Evolutionary conservation across 1,140 invertebrate species (phyloP), one percentile per base, ranked within the genome.

Genomic region (Heliconius melpomene): DNA sequence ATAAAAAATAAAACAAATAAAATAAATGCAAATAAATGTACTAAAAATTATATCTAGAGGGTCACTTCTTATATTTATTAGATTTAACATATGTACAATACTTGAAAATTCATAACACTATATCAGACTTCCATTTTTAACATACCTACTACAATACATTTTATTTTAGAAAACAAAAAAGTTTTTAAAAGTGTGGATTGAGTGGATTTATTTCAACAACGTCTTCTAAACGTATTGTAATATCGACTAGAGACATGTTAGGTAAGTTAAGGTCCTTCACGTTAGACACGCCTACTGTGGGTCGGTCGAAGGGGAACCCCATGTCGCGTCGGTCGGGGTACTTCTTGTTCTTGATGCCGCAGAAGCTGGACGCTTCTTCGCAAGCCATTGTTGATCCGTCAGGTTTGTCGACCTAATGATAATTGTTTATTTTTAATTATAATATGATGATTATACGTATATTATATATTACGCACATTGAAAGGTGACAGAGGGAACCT

Each of bases 251-350:
- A 36, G 88, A 87, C 95, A 96, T 96, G 85, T 96, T 96, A 5
- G 92, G 84, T 26, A 92, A 92, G 23, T 94, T 86, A 84, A 97
- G 95, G 83, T 96, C 95, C 26, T 93, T 26, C 3, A 29, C 60
- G 11, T 16, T 66, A 7, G 60, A 26, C 26, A 66, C 60, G 60
- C 60, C 60, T 9, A 16, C 13, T 29, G 95, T 87, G 2, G 95
- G 95, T 5, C 97, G 95, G 92, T 98, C 97, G 93, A 98, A 97
- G 54, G 97, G 97, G 95, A 95, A 98, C 54, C 97, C 97, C 97
- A 98, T 98, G 9, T 96, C 87, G 78, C 96, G 95, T 52, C 89
- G 92, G 89, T 97, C 96, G 0, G 96, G 96, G 90, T 96, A 97
- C 77, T 95, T 92, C 66, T 94, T 94, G 87, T 97, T 96, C 80